phyloP scores from a whole-genome alignment of 2,888 invertebrate species.

The Torymus aiolomorphi region DNA sequence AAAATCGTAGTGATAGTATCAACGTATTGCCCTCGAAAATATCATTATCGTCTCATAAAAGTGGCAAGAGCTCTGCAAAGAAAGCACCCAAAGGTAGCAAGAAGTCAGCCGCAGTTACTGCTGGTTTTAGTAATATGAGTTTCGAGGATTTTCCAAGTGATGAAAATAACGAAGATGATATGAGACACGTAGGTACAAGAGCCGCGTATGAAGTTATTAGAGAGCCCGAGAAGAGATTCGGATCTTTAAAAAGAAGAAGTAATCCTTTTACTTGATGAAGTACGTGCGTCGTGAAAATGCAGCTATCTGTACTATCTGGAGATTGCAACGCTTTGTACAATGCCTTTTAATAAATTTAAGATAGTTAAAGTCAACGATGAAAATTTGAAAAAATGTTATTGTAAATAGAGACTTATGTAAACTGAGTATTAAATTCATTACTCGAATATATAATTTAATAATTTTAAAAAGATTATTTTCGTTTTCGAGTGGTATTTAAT shows the following conservation, averaged over 20 bases:
- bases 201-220: conserved; percentile 82
- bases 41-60: conserved; percentile 66
- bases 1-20: conserved; percentile 73
- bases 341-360: background rate
- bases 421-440: no score
- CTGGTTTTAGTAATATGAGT: conserved; percentile 85
- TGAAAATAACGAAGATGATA: conserved; percentile 78
- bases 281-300: conserved; percentile 36
- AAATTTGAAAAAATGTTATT: no score
- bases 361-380: no score
- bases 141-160: conserved; percentile 86
- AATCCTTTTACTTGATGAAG: conserved; percentile 75
- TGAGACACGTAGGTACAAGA: conserved; percentile 69
- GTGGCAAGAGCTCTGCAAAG: conserved; percentile 59
- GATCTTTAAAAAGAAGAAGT: conserved; percentile 75
- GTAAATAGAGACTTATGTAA: no score
- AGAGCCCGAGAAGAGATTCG: conserved; percentile 74
- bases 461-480: no score
- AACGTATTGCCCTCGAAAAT: conserved; percentile 69
- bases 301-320: background rate
- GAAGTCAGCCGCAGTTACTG: conserved; percentile 64
- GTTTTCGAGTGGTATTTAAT: no score
- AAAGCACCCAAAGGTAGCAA: conserved; percentile 64
- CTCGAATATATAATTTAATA: no score
- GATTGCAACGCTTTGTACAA: conserved; percentile 9